Percentiles rank a stretch among this genome's conserved stretches.
These are phyloP conservation scores for Imbricaverruca yamaguchii DNA, from an alignment of 2,888 invertebrate genomes.

Conservation along the genomic window DNA sequence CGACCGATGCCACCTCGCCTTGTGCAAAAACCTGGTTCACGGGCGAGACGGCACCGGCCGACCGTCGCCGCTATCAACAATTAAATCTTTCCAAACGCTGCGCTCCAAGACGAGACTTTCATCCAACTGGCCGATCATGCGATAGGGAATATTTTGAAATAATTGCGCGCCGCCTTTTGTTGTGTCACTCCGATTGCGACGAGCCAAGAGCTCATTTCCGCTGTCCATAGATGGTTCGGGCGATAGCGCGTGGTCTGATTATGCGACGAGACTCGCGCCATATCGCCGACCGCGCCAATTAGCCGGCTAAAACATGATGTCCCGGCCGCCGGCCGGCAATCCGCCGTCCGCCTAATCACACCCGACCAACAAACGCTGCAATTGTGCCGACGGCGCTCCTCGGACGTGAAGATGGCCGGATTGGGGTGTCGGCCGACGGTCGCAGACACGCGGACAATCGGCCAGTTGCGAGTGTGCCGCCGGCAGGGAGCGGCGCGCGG, in stretches of 20 bases:
- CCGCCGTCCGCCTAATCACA: not conserved
- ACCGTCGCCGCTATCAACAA: not conserved
- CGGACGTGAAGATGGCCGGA: too few species aligned
- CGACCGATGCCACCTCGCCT: too few species aligned
- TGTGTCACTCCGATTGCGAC: conserved; percentile 4
- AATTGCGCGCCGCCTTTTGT: conserved; percentile 8
- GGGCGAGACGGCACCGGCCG: not conserved
- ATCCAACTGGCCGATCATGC: not conserved
- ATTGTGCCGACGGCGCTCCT: too few species aligned
- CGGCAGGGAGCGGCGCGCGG: too few species aligned
- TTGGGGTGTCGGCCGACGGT: too few species aligned
- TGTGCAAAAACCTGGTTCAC: too few species aligned
- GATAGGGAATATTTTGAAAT: conserved; percentile 18
- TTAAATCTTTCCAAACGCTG: conserved; percentile 18
- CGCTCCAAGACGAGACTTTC: not conserved
- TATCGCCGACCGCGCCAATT: not conserved
- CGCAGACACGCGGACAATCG: too few species aligned
- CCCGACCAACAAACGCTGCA: not conserved
- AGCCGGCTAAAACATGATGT: not conserved
- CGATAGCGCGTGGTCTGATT: not conserved
- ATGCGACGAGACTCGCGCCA: not conserved
- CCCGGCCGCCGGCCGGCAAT: not conserved
- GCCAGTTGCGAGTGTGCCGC: too few species aligned
- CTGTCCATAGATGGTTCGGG: not conserved
- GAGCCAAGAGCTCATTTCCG: conserved; percentile 13